Conservation (phyloP, 2,113 vertebrate genomes). For the Epinephelus cyanopodus region DNA sequence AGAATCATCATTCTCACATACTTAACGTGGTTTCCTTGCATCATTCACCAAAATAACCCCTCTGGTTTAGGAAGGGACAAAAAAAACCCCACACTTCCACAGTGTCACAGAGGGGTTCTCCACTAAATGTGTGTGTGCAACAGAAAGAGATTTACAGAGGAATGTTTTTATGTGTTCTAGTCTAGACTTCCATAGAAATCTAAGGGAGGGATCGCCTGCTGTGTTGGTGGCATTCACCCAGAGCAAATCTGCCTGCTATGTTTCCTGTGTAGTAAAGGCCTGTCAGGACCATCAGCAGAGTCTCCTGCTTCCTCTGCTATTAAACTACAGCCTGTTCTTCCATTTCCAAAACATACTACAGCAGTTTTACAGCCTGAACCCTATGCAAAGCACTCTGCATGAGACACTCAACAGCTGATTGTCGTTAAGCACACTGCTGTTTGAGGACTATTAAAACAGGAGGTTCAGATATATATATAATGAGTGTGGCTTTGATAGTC, state of each 20-base stretch:
- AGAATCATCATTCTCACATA: neutral
- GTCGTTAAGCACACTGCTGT: too few relatives aligned
- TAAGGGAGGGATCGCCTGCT: neutral
- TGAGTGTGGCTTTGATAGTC: neutral
- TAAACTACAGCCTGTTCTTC: neutral
- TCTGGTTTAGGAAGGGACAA: neutral
- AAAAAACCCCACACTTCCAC: neutral
- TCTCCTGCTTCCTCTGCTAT: neutral
- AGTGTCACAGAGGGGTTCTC: neutral
- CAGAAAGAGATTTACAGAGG: neutral
- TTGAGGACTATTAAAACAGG: neutral
- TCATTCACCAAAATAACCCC: neutral
- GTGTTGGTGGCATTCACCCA: neutral
- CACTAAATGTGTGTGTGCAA: neutral
- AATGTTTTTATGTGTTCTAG: slow-evolving; percentile 2
- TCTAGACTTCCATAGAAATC: slow-evolving; percentile 27
- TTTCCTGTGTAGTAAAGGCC: neutral
- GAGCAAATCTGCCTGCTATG: neutral
- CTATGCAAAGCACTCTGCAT: neutral
- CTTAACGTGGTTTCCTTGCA: neutral
- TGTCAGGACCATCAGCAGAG: neutral
- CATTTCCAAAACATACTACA: neutral
- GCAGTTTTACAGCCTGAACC: neutral
- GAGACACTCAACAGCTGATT: neutral
- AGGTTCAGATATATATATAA: neutral